Evolutionary conservation across 1,140 invertebrate species (phyloP).

Genomic region (Neelides sp.): DNA sequence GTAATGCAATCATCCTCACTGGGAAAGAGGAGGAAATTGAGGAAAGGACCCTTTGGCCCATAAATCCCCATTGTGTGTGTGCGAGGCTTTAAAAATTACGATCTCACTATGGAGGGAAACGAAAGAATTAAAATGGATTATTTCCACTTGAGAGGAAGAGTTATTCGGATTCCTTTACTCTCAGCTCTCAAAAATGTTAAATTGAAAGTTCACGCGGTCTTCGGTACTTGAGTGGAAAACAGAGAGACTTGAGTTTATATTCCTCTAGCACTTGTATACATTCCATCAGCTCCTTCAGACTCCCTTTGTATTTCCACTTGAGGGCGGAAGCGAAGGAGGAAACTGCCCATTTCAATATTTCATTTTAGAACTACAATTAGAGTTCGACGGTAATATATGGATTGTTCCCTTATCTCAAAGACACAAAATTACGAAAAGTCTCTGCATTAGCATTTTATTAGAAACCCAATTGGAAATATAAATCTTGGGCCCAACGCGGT

Average conservation of each 20-base stretch:
- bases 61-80: no score
- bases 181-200: background rate
- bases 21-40: no score
- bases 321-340: background rate
- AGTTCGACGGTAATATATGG: constrained; percentile 6
- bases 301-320: background rate
- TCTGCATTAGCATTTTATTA: constrained; percentile 30
- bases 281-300: background rate
- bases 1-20: no score
- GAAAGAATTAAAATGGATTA: no score
- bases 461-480: constrained; percentile 29
- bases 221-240: background rate
- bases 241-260: background rate
- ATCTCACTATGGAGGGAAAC: no score
- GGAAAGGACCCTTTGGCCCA: no score
- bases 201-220: background rate
- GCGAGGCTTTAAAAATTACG: no score
- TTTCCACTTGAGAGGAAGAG: no score
- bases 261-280: background rate
- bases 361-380: constrained; percentile 15
- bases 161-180: background rate
- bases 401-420: constrained; percentile 14
- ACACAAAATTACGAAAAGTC: background rate
- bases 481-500: no score
- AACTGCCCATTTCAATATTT: constrained; percentile 11